Conservation (phyloP, 2,888 invertebrate genomes). For the Plebejus argus region DNA sequence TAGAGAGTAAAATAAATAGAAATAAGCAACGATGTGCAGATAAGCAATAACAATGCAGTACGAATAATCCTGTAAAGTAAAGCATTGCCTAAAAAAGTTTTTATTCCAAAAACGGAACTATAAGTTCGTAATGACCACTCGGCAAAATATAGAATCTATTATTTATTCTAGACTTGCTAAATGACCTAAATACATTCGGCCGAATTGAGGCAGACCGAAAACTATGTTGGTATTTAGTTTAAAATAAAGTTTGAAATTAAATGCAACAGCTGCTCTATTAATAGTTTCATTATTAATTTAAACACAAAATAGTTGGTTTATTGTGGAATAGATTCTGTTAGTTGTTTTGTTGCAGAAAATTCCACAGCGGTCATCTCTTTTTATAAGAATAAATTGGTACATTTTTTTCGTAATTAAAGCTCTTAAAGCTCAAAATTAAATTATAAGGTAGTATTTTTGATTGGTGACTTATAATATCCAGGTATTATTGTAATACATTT, state of each 20-base stretch:
- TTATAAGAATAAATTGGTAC: too few relatives aligned
- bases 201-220: background rate
- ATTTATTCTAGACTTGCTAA: slow-evolving; percentile 14
- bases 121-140: background rate
- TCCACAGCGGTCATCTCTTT: background rate
- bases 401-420: too few relatives aligned
- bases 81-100: background rate
- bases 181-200: slow-evolving; percentile 1
- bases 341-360: background rate
- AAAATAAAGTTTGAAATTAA: slow-evolving; percentile 28
- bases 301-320: background rate
- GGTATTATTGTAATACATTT: too few relatives aligned
- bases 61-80: background rate
- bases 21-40: background rate
- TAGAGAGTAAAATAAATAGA: background rate
- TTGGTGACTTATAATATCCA: too few relatives aligned
- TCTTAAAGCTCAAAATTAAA: too few relatives aligned
- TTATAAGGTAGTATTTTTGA: too few relatives aligned
- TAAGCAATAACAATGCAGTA: background rate
- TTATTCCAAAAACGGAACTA: background rate
- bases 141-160: background rate
- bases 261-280: slow-evolving; percentile 16
- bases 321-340: background rate
- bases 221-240: slow-evolving; percentile 30
- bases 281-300: background rate